Base-by-base conservation (phyloP, 1,140 invertebrate genomes). In the Metaphire vulgaris region DNA sequence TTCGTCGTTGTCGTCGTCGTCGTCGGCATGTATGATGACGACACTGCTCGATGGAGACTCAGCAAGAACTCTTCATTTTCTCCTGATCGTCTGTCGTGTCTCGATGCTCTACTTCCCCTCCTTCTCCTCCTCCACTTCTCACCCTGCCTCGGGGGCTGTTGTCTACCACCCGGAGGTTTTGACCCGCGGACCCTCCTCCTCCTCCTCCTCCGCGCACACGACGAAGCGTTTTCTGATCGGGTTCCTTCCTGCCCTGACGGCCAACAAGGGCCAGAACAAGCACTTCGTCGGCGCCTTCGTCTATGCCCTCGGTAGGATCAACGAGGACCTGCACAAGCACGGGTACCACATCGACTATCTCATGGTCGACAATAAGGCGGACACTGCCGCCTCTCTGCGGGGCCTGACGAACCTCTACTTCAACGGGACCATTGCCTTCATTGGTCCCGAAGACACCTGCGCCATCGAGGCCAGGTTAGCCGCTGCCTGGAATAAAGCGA, bases 361-460 rank as follows among this genome's bases (percentile, higher is more conserved):
- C 15, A 69, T 68, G 1, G 31, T n/a, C 30, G 56, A 74, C 64
- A 67, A 26, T 69, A 68, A 30, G 41, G 56, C 28, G 2, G 56
- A 68, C 56, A 29, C 41, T 29, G 31, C 2, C 74, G 72, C 32
- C 15, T 73, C 26, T 56, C 34, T 73, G 72, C 32, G 72, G 12
- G 41, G 72, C 28, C 28, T 73, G 72, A 73, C 72, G 14, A 34
- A 73, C 12, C 28, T 73, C 14, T 73, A 73, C 41, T 34, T 21
- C 33, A 73, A 56, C 31, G 65, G 65, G 12, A 34, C 33, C 26
- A 30, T 56, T 16, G 74, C 74, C 16, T 74, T 74, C 74, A 74
- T 74, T 28, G 74, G 74, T 21, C 74, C 74, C 21, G 74, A 74
- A 32, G 74, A 67, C 28, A 74, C 29, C 1, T 74, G 74, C 33